Evolutionary conservation across 2,888 invertebrate species (phyloP).

Genomic region (Ceratothoa steindachneri): DNA sequence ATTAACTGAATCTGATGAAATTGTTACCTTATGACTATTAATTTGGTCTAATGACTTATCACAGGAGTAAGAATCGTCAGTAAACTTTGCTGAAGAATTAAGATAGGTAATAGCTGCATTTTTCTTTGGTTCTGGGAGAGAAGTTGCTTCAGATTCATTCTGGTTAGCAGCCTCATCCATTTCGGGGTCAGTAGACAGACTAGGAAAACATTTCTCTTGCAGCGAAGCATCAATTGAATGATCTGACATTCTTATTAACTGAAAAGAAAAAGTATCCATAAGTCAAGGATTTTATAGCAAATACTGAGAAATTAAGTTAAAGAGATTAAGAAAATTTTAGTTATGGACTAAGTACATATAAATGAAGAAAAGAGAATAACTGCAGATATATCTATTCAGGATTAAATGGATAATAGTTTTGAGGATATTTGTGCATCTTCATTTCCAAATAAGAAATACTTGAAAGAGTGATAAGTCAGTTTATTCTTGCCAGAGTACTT

Average conservation of each 20-base stretch:
- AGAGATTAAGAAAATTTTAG: no score
- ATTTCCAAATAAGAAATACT: no score
- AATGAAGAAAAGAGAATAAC: no score
- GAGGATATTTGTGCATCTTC: no score
- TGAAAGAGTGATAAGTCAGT: no score
- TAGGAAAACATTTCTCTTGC: neutral
- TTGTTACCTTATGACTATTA: neutral
- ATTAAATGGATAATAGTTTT: no score
- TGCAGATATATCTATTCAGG: no score
- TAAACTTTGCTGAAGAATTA: neutral
- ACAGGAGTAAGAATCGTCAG: neutral
- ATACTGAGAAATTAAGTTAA: no score
- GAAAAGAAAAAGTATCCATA: neutral
- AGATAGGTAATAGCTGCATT: neutral
- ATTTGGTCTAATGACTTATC: neutral
- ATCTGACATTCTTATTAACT: constrained; percentile 4
- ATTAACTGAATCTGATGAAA: neutral
- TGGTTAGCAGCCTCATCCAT: neutral
- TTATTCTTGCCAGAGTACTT: no score
- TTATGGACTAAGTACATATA: no score
- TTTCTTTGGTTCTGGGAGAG: neutral
- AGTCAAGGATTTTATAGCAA: neutral
- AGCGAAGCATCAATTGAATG: neutral
- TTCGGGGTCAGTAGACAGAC: neutral
- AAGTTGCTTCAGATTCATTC: neutral